Percentiles rank a stretch among this genome's conserved stretches.
Evolutionary conservation across 2,888 invertebrate genomes (phyloP).

Genomic region (Drosophila lacicola): DNA sequence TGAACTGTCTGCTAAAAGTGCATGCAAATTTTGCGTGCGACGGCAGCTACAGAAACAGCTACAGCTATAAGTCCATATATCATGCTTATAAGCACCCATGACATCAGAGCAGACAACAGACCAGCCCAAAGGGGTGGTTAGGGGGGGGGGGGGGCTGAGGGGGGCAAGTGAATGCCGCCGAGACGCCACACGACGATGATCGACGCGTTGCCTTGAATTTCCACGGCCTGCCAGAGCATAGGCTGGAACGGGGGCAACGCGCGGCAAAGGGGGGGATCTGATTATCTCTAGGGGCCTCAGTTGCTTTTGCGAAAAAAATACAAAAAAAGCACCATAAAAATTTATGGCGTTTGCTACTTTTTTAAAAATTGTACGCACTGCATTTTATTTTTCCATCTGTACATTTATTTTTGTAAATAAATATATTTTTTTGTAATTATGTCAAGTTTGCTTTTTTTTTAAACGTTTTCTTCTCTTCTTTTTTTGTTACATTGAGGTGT

Average conservation of each 20-base stretch:
- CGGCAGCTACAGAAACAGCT: conserved; percentile 37
- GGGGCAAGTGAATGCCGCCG: conserved; percentile 8
- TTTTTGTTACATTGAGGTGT: conserved; percentile 48
- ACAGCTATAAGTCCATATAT: conserved; percentile 48
- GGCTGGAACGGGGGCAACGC: background rate
- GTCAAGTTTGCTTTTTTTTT: conserved; percentile 74
- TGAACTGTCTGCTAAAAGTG: conserved; percentile 51
- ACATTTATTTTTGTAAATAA: conserved; percentile 35
- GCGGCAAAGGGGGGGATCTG: background rate
- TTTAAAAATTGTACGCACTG: conserved; percentile 73
- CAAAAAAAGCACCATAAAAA: conserved; percentile 46
- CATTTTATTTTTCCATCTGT: conserved; percentile 53
- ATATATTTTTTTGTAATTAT: conserved; percentile 69
- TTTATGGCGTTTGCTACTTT: conserved; percentile 69
- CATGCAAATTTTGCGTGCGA: conserved; percentile 63
- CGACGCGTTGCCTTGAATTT: conserved; percentile 60
- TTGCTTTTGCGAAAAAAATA: conserved; percentile 18
- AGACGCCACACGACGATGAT: conserved; percentile 57
- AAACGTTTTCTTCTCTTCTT: conserved; percentile 4
- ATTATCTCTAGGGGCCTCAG: conserved; percentile 39
- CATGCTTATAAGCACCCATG: conserved; percentile 62
- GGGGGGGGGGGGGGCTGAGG: background rate
- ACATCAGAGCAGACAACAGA: conserved; percentile 47
- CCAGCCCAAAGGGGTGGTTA: background rate
- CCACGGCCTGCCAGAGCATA: conserved; percentile 40